Base-by-base conservation (phyloP, 2,113 vertebrate species). In the Dascyllus trimaculatus region DNA sequence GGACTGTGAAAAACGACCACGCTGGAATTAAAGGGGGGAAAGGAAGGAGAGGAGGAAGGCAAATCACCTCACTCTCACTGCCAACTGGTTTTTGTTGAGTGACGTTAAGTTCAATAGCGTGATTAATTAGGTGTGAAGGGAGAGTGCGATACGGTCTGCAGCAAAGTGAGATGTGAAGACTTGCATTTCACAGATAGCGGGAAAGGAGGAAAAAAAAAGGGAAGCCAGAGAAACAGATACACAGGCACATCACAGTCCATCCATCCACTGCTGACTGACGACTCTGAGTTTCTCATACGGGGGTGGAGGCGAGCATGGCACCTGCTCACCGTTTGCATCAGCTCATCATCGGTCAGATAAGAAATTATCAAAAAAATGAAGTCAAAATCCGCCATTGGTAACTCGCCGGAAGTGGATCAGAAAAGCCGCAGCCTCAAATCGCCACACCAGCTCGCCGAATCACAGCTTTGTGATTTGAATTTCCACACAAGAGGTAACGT, bases 41-140 rank as follows among this genome's bases (percentile, higher is more conserved):
- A 24, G 10, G 18, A 18, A 11, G 11, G 15, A 14, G 6, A 25
- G 10, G 2, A 11, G 17, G 46, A 26, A 21, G 13, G 43, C 19
- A 51, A 62, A 76, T 62, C 79, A 26, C 51, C 53, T 53, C 67
- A 3, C 35, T 68, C 53, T 29, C 25, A 0, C 58, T 76, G 76
- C 77, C 80, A 75, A 77, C 51, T 71, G 74, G 2, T 32, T 68
- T 80, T 65, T 52, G 79, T 73, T 81, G 80, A 82, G 66, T 74
- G 75, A 67, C 88, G 29, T 76, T 71, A 79, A 84, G 86, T 91
- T 80, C 81, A 73, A 86, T 89, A 73, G 74, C 15, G 29, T 88
- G 86, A 93, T 89, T 88, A 89, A 89, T 90, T 84, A 88, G 87
- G 87, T 88, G 90, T 84, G 78, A 82, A 81, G 75, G 63, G 70